Base-by-base conservation (phyloP, 30 jellyfish, hydroid and myxozoan species). In the Chrysaora quinquecirrha region DNA sequence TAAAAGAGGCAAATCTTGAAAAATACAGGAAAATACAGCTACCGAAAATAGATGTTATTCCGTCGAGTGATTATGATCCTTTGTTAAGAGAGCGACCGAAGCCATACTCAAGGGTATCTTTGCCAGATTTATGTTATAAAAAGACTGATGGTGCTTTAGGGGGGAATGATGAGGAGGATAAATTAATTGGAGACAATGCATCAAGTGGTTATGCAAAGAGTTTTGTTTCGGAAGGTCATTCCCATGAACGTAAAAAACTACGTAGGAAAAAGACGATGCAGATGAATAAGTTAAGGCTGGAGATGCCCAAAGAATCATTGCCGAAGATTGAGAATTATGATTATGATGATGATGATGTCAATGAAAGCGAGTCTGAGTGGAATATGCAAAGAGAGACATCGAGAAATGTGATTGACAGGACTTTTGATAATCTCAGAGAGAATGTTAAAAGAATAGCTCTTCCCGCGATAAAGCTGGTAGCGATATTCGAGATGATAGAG, bases 181-280 rank as follows among this genome's bases (percentile, higher is more conserved):
- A 9, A 2, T 19, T 2, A 4, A 3, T 14, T 70, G 73, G 10
- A 9, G 89, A 78, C 30, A 76, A 69, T 35, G 73, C 79, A 25
- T 82, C 92, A 21, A 82, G 92, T 43, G 92, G 85, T 27, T 82
- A 82, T 71, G 92, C 92, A 12, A 82, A 34, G 79, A 82, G 92
- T 61, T 33, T 67, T 22, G 23, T 54, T 33, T 82, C 92, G 27
- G 85, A 56, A 1, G 48, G 67, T 4, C 64, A 69, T 12, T 7
- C 48, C n/a, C 14, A 14, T 48, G 64, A 52, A 30, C 54, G 80
- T 43, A 49, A 48, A 27, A 82, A 52, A 32, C 61, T 24, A 1
- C 27, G 32, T n/a, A 74, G 84, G 35, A 82, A 82, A 32, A 69
- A 70, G 85, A 68, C 85, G 16, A 80, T 80, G 84, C 83, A n/a